Conservation (phyloP, 1,140 invertebrate species). For the Tetramorium parvispinum region DNA sequence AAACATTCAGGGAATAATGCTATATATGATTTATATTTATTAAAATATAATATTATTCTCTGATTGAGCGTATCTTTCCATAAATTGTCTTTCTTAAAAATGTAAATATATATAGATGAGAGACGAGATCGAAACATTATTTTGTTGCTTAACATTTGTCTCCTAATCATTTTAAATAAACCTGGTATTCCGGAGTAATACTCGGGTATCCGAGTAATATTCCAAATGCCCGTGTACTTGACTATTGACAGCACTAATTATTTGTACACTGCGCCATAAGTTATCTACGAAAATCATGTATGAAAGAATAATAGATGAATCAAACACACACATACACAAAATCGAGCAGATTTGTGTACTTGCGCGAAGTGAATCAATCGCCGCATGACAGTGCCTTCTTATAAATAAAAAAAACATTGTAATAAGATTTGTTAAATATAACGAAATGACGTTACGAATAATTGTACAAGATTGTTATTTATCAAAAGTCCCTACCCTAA, state of each 20-base stretch:
- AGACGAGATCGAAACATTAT: background rate
- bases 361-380: conserved; percentile 62
- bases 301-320: background rate
- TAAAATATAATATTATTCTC: conserved; percentile 22
- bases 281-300: conserved; percentile 22
- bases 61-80: background rate
- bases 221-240: background rate
- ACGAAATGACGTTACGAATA: conserved; percentile 77
- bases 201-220: conserved; percentile 5
- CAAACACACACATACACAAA: background rate
- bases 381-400: conserved; percentile 74
- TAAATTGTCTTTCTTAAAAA: background rate
- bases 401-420: conserved; percentile 73
- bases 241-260: conserved; percentile 40
- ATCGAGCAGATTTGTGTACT: conserved; percentile 15
- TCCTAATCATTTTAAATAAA: conserved; percentile 23
- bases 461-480: conserved; percentile 48
- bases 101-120: background rate
- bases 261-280: conserved; percentile 33
- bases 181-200: background rate
- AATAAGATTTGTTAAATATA: conserved; percentile 80
- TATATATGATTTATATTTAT: conserved; percentile 14
- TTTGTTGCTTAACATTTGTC: background rate
- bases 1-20: conserved; percentile 17
- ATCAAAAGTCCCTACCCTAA: background rate